These are phyloP conservation scores for Platichthys flesus DNA, from an alignment of 2,113 vertebrate species.

Conservation along the genomic window DNA sequence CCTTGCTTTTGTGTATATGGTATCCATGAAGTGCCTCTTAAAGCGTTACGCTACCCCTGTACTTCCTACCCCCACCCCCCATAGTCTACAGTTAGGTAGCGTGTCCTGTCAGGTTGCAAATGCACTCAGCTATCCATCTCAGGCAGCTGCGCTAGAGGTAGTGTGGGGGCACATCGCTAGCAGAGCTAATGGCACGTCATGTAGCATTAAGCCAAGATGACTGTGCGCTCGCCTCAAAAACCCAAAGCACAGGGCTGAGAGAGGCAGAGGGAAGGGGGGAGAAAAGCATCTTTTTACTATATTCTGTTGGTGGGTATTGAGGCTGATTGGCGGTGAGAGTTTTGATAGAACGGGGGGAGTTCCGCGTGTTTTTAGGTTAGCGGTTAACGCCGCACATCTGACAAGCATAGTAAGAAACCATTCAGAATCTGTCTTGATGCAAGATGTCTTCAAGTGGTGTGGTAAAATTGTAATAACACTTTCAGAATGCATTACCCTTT, in stretches of 20 bases:
- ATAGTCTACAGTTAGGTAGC: conserved; percentile 30
- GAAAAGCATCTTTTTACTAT: conserved; percentile 19
- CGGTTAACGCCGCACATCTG: conserved; percentile 24
- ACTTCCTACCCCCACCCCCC: not conserved
- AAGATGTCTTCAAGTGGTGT: conserved; percentile 14
- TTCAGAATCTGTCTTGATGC: conserved; percentile 6
- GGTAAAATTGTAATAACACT: conserved; percentile 14
- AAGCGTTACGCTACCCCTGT: conserved; percentile 33
- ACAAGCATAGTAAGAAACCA: conserved; percentile 10
- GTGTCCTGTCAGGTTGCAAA: conserved; percentile 60
- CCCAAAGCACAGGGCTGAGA: conserved; percentile 26
- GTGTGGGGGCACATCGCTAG: conserved; percentile 39
- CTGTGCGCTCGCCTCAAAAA: conserved; percentile 40
- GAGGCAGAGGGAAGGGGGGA: not conserved
- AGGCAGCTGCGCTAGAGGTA: conserved; percentile 22
- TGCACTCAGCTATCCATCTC: conserved; percentile 63
- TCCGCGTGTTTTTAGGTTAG: not conserved
- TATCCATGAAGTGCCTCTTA: conserved; percentile 46
- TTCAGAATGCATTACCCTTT: conserved; percentile 16
- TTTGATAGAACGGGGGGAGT: not conserved
- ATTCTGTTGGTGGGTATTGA: conserved; percentile 25
- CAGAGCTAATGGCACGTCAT: conserved; percentile 66
- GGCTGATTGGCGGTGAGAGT: conserved; percentile 26
- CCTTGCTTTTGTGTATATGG: conserved; percentile 48
- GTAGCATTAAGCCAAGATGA: conserved; percentile 56